These are phyloP conservation scores for Malurus elegans DNA, from an alignment of 2,113 vertebrate genomes.

Conservation along the genomic window DNA sequence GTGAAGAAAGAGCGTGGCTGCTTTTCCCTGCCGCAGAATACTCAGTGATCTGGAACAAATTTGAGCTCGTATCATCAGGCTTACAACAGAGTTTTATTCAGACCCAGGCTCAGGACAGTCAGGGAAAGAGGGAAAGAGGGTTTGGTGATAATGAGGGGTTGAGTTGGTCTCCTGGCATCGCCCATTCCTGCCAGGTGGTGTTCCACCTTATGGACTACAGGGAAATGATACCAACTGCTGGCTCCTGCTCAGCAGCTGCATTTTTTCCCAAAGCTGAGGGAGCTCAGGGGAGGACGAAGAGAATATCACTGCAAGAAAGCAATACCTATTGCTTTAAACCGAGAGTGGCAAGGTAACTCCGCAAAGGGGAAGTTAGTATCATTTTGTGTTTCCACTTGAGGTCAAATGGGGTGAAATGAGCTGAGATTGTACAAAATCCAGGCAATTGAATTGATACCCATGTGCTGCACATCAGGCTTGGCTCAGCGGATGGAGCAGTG, in stretches of 20 bases:
- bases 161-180: background rate
- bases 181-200: background rate
- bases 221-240: background rate
- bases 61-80: background rate
- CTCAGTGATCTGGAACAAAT: conserved; percentile 21
- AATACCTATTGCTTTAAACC: background rate
- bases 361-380: background rate
- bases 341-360: background rate
- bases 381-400: background rate
- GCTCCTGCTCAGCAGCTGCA: background rate
- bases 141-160: background rate
- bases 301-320: background rate
- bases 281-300: background rate
- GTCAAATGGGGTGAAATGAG: background rate
- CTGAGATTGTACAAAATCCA: background rate
- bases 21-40: background rate
- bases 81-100: background rate
- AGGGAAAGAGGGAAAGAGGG: background rate
- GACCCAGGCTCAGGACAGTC: background rate
- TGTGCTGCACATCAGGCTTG: background rate
- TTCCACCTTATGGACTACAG: background rate
- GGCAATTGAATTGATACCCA: background rate
- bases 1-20: background rate
- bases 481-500: background rate
- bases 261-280: background rate